phyloP scores from a whole-genome alignment of 2,888 invertebrate species.

The Nesidiocoris tenuis region DNA sequence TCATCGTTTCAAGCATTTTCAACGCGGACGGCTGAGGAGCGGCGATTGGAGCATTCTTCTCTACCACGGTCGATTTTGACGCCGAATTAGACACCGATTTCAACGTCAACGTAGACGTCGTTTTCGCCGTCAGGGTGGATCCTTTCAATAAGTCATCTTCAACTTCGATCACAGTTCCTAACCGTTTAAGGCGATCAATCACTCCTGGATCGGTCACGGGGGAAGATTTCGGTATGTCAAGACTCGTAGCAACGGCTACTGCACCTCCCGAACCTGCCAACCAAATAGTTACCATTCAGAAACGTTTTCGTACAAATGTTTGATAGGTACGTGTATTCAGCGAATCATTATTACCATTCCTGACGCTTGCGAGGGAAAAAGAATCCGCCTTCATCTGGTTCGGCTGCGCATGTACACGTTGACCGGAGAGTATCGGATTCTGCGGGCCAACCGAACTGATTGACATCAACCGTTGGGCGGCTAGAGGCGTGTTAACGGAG shows the following conservation, averaged over 20 bases:
- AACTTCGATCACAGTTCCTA: constrained; percentile 51
- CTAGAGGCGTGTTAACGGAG: no score
- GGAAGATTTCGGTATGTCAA: neutral
- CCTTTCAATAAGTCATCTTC: constrained; percentile 43
- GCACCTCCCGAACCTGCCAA: constrained; percentile 32
- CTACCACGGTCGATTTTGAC: neutral
- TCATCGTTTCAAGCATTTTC: constrained; percentile 44
- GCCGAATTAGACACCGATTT: neutral
- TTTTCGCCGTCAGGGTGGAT: neutral
- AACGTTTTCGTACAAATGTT: neutral
- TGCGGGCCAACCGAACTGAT: neutral
- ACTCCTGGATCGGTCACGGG: constrained; percentile 44
- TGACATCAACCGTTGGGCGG: no score
- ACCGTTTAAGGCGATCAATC: constrained; percentile 50
- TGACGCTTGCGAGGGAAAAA: constrained; percentile 24
- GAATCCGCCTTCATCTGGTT: neutral
- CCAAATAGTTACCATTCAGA: neutral
- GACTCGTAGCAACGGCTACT: neutral
- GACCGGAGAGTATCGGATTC: neutral
- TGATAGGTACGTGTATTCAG: no score
- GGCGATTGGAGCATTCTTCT: neutral
- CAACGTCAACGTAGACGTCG: neutral
- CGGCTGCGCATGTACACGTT: neutral
- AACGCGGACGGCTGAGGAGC: constrained; percentile 28
- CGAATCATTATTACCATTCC: constrained; percentile 7